Base-by-base conservation (phyloP, 2,888 invertebrate species). In the Epinotia bilunana region DNA sequence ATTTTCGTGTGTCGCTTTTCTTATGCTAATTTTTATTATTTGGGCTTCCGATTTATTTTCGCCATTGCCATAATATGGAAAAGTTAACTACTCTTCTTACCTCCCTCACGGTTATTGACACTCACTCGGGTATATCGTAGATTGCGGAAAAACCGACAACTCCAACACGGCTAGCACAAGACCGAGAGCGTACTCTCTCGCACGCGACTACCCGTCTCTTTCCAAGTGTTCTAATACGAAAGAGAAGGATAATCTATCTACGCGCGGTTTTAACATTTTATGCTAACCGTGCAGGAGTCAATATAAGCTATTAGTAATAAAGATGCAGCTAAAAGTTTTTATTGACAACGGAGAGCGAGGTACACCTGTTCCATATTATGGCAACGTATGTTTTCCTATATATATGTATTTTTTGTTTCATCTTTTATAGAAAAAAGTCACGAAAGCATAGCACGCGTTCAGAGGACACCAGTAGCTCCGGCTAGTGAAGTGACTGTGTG, bases 341-440 rank as follows among this genome's bases (percentile, higher is more conserved):
- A n/a, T 53, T 53, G 7, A n/a, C 53, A n/a, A 53, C 53, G 2
- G n/a, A 53, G n/a, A 53, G 1, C 3, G 49, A 13, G 6, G n/a
- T n/a, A 5, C 33, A 39, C 39, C 9, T 39, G 57, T 65, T 28
- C 69, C 80, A 82, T 83, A 79, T 80, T 83, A 83, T 86, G 84
- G 78, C 86, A 87, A 82, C 79, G 78, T 77, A 73, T 77, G 78
- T 81, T 79, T 87, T 86, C 86, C 87, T 83, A 88, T 87, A 87
- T 84, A 87, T 88, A 87, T 88, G 79, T 78, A 77, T 85, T 78
- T 83, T 74, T 86, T 83, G 81, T 83, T 86, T 87, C 85, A 82
- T 82, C 80, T 80, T 92, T 94, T 95, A 91, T 95, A 95, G 95
- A 93, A 92, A 91, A 92, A 92, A 91, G 83, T 88, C 91, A 83